phyloP scores from a whole-genome alignment of 1,140 invertebrate species.

The Heliconius eleuchia region DNA sequence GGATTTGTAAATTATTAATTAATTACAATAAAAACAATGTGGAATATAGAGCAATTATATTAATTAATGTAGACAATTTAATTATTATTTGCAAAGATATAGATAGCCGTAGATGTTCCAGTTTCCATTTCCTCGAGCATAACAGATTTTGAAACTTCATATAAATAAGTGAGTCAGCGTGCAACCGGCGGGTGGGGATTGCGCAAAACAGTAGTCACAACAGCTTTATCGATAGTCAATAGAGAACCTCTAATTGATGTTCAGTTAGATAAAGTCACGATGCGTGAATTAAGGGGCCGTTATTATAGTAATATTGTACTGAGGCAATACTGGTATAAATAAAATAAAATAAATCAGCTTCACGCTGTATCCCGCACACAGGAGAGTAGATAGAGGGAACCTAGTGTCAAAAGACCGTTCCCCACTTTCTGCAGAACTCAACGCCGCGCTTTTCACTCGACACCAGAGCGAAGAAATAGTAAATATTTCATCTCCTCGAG shows the following conservation, averaged over 20 bases:
- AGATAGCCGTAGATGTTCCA: conserved; percentile 11
- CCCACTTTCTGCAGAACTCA: too few relatives aligned
- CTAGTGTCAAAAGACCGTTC: too few relatives aligned
- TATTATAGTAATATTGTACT: conserved; percentile 28
- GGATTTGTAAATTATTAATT: conserved; percentile 4
- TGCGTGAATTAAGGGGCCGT: conserved; percentile 38
- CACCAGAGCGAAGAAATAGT: too few relatives aligned
- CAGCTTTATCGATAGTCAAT: conserved; percentile 45
- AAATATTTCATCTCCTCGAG: too few relatives aligned
- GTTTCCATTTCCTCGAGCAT: conserved; percentile 31
- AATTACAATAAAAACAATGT: not conserved
- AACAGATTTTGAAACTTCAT: conserved; percentile 31
- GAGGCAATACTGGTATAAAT: not conserved
- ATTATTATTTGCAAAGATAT: conserved; percentile 11
- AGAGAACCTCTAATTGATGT: conserved; percentile 45
- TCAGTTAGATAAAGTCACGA: conserved; percentile 43
- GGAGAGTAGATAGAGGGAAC: too few relatives aligned
- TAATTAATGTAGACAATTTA: conserved; percentile 17
- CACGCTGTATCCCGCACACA: too few relatives aligned
- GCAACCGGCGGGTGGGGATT: conserved; percentile 32
- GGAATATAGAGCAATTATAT: conserved; percentile 9
- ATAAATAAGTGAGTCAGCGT: conserved; percentile 36
- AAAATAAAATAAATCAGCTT: too few relatives aligned
- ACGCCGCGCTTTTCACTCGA: too few relatives aligned
- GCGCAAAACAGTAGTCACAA: conserved; percentile 37